Percentiles rank a stretch among this genome's conserved stretches.
phyloP scores from a whole-genome alignment of 2,797 vertebrate species.

The Melanotaenia trifasciata region DNA sequence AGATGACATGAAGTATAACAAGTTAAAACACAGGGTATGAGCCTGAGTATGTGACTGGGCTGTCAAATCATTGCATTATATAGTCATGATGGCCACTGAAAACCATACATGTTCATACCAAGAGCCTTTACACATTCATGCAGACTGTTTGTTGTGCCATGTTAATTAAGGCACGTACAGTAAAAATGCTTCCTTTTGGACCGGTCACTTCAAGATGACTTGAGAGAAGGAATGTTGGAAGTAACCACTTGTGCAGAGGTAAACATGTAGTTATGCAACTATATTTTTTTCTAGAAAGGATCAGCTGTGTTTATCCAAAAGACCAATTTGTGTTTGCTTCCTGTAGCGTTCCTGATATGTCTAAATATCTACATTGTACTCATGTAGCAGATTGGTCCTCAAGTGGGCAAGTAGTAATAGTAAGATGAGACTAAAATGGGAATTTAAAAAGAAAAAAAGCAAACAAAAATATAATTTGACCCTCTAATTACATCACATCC shows the following conservation, averaged over 20 bases:
- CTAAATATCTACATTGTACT: neutral
- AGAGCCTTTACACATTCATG: conserved; percentile 21
- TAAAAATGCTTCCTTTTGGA: conserved; percentile 1
- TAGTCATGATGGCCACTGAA: conserved; percentile 1
- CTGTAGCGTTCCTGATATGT: neutral
- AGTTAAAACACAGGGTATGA: conserved; percentile 9
- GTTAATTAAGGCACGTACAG: conserved; percentile 2
- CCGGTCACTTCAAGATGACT: neutral
- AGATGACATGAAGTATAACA: conserved; percentile 34
- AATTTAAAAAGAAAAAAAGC: neutral
- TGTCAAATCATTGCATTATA: conserved; percentile 10
- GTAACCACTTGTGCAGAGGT: conserved; percentile 17
- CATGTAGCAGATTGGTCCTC: neutral
- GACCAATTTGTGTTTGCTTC: neutral
- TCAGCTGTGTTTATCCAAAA: neutral
- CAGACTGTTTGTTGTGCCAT: conserved; percentile 11
- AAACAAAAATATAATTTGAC: neutral
- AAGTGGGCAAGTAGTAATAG: neutral
- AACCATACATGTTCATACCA: conserved; percentile 11
- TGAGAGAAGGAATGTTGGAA: conserved; percentile 30
- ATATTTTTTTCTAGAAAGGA: neutral
- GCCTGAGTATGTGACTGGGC: conserved; percentile 33
- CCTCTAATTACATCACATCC: neutral
- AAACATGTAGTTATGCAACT: neutral
- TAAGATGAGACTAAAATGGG: neutral